Evolutionary conservation across 2,797 vertebrate genomes (phyloP).

Genomic region (Falco peregrinus): DNA sequence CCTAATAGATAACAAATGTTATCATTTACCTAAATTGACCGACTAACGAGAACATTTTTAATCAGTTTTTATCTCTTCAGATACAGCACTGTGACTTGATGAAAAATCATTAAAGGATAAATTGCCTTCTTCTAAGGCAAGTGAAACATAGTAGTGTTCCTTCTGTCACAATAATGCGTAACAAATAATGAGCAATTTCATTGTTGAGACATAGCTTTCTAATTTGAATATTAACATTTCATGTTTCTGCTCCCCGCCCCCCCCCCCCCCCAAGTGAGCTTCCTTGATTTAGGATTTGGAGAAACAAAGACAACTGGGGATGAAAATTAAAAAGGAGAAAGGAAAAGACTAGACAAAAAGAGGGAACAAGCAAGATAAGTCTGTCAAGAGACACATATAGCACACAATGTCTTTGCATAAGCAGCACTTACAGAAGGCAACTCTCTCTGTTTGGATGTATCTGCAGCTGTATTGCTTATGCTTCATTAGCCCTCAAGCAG

Average conservation of each 20-base stretch:
- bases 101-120: neutral
- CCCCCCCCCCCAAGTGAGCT: neutral
- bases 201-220: neutral
- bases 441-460: neutral
- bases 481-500: neutral
- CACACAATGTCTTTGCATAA: too few relatives aligned
- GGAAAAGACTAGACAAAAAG: neutral
- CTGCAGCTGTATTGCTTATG: neutral
- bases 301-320: neutral
- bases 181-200: neutral
- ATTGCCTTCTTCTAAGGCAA: neutral
- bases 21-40: neutral
- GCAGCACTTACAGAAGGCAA: neutral
- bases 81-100: neutral
- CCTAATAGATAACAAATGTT: neutral
- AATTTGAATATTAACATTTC: neutral
- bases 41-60: neutral
- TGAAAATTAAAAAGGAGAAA: neutral
- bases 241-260: neutral
- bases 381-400: neutral
- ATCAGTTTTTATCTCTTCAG: neutral
- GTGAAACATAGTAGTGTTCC: neutral
- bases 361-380: neutral
- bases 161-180: neutral
- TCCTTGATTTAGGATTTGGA: neutral